Evolutionary conservation across 2,888 invertebrate genomes (phyloP), one percentile per base, ranked within the genome.

Genomic region (Temnothorax unifasciatus): DNA sequence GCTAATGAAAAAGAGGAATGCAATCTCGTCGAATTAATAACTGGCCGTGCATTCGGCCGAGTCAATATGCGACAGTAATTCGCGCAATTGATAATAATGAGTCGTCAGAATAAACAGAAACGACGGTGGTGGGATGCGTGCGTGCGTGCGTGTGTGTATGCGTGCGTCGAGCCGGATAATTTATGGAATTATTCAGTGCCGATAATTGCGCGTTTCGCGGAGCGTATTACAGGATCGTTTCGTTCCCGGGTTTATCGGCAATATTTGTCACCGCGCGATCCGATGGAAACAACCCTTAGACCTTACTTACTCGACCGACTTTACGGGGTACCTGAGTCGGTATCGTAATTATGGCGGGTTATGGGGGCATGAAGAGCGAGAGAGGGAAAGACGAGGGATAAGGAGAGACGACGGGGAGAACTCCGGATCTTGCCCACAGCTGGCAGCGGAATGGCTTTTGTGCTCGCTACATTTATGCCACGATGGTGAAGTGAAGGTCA

Each of bases 301-400:
- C 79, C 85, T 86, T 89, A 83, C 88, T 86, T 86, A 73, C 85
- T 71, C 75, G 59, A 69, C 61, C 74, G 61, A 69, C 85, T 88
- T 91, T 91, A 90, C 83, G 75, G 76, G 34, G 50, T 75, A 82
- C 84, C 84, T 64, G 83, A 87, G 88, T 84, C 85, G 38, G 82
- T 86, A 87, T 89, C 91, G 91, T 91, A 91, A 91, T 91, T 92
- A 91, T 85, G 88, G 79, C 54, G 76, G 86, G 87, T 91, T 90
- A 92, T 87, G 84, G 63, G 63, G 59, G 59, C 68, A 87, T 90
- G 83, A 90, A 90, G 79, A 77, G 85, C 77, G 76, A 83, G 77
- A 47, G 50, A 77, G 38, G 54, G 50, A 52, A 52, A 47, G 38
- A 18, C 44, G 57, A 69, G 50, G 47, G 66, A 57, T 57, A 71